phyloP scores from a whole-genome alignment of 2,797 vertebrate species.

The Liparis tanakae region DNA sequence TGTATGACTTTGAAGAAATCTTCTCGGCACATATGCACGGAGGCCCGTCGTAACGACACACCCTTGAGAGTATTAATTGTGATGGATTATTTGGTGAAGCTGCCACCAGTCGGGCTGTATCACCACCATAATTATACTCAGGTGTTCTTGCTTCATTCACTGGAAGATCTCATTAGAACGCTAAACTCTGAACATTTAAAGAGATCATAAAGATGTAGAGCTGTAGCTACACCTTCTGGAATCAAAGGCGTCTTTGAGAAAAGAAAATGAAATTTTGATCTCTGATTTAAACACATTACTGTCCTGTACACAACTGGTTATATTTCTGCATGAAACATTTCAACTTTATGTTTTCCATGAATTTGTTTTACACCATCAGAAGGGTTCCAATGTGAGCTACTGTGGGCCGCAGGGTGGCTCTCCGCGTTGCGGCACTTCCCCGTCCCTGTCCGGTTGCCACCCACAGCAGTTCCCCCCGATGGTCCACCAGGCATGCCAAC shows the following conservation, averaged over 20 bases:
- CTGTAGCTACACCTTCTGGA: slow-evolving; percentile 27
- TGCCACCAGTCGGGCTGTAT: slow-evolving; percentile 29
- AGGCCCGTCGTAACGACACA: slow-evolving; percentile 16
- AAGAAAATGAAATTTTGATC: background rate
- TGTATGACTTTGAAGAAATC: slow-evolving; percentile 18
- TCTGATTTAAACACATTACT: slow-evolving; percentile 10
- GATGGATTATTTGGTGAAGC: slow-evolving; percentile 45
- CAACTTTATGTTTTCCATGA: slow-evolving; percentile 49
- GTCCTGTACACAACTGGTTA: slow-evolving; percentile 7
- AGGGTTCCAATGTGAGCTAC: slow-evolving; percentile 64
- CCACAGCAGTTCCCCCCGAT: slow-evolving; percentile 53
- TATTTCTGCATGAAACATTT: slow-evolving; percentile 45
- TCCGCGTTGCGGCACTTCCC: slow-evolving; percentile 64
- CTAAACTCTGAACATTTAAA: slow-evolving; percentile 56
- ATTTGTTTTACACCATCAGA: slow-evolving; percentile 65
- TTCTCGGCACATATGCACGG: slow-evolving; percentile 14
- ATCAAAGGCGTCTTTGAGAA: slow-evolving; percentile 16
- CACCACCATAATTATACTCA: slow-evolving; percentile 53
- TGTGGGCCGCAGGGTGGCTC: slow-evolving; percentile 70
- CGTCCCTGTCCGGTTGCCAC: slow-evolving; percentile 60
- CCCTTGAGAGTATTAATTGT: slow-evolving; percentile 45
- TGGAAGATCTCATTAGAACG: slow-evolving; percentile 50
- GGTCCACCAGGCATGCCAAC: slow-evolving; percentile 69
- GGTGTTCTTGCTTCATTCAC: slow-evolving; percentile 37
- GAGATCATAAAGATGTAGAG: slow-evolving; percentile 23